Evolutionary conservation across 2,113 vertebrate genomes (phyloP).

Genomic region (Euleptes europaea): DNA sequence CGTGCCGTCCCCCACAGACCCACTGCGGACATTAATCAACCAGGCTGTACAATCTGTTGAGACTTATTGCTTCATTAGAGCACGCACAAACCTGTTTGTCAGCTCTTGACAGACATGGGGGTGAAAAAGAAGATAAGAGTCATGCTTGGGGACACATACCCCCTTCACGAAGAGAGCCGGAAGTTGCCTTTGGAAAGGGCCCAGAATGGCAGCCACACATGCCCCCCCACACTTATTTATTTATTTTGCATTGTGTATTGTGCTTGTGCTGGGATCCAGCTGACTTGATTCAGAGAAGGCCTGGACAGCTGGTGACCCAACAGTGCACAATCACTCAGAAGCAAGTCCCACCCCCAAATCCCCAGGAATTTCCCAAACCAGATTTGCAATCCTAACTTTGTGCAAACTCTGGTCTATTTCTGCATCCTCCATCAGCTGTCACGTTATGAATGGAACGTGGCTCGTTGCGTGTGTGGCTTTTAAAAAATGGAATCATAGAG

Average conservation of each 20-base stretch:
- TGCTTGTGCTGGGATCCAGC: too few species aligned
- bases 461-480: background rate
- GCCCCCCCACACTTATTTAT: too few species aligned
- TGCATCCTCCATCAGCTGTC: too few species aligned
- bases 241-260: background rate
- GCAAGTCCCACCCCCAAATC: too few species aligned
- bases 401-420: too few species aligned
- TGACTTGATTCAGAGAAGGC: background rate
- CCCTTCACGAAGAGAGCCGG: background rate
- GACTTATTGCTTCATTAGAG: slow-evolving; percentile 48
- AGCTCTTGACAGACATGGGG: background rate
- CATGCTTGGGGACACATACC: background rate
- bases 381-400: too few species aligned
- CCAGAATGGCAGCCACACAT: background rate
- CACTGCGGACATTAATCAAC: slow-evolving; percentile 31
- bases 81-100: slow-evolving; percentile 39
- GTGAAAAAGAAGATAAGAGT: accelerated
- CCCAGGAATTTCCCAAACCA: too few species aligned
- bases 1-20: background rate
- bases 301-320: background rate
- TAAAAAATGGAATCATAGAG: too few species aligned
- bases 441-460: background rate
- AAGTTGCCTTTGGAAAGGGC: background rate
- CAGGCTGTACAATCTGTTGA: slow-evolving; percentile 23
- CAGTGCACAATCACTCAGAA: too few species aligned